A percentile compares a stretch with the other conserved stretches of the same genome.
Conservation (phyloP, 2,113 vertebrate genomes). For the Lucifuga dentata region DNA sequence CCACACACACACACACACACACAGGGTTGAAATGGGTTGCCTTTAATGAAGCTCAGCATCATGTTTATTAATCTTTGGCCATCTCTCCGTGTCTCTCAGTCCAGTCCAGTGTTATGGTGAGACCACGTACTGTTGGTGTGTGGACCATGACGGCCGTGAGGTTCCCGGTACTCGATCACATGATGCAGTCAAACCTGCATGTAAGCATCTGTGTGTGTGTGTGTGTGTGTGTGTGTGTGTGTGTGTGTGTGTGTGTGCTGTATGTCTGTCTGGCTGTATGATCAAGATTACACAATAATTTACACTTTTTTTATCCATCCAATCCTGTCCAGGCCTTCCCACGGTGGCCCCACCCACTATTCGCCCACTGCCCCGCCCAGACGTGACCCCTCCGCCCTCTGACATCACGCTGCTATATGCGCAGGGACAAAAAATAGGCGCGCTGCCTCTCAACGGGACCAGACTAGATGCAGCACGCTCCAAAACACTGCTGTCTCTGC, state of each 20-base stretch:
- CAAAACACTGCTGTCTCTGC: conserved; percentile 89
- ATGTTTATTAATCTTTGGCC: background rate
- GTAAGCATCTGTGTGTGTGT: conserved; percentile 82
- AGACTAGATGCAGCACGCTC: conserved; percentile 84
- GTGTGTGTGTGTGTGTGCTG: background rate
- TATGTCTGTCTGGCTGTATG: too few species aligned
- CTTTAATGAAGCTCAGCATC: too few species aligned
- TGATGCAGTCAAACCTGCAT: conserved; percentile 86
- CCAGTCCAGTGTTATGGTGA: conserved; percentile 92
- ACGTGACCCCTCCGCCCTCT: conserved; percentile 83
- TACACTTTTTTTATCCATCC: background rate
- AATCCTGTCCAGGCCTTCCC: conserved; percentile 86
- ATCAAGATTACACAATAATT: too few species aligned
- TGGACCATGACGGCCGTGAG: conserved; percentile 90
- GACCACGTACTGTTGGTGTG: conserved; percentile 97
- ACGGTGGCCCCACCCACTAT: conserved; percentile 84
- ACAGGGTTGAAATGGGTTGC: too few species aligned
- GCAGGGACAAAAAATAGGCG: conserved; percentile 95
- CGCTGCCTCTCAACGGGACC: conserved; percentile 91
- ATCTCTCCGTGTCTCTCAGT: conserved; percentile 38
- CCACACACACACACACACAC: background rate
- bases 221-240: background rate
- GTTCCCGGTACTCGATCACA: conserved; percentile 89
- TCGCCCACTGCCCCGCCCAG: conserved; percentile 85
- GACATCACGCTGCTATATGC: conserved; percentile 93